These are phyloP conservation scores for Anarsia innoxiella DNA, from an alignment of 2,888 invertebrate genomes.

Conservation along the genomic window DNA sequence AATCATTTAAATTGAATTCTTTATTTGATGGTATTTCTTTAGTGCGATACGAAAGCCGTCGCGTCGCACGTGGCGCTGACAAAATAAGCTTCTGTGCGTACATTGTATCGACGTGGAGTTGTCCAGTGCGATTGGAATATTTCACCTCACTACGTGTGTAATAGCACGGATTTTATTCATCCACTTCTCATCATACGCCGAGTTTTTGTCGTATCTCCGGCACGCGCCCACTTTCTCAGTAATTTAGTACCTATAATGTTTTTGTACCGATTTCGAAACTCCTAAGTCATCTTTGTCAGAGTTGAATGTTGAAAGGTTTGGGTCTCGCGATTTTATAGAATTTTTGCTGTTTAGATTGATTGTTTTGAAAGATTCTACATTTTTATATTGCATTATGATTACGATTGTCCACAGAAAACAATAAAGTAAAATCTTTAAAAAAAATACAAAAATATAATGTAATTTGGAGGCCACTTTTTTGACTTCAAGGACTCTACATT, in stretches of 20 bases:
- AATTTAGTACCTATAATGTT: conserved; percentile 49
- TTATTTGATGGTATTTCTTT: no score
- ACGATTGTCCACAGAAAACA: no score
- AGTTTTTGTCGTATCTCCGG: conserved; percentile 54
- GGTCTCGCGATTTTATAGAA: no score
- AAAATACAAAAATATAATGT: no score
- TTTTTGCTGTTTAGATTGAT: no score
- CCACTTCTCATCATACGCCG: conserved; percentile 41
- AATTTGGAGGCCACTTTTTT: neutral
- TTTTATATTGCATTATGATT: no score
- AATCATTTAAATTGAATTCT: no score
- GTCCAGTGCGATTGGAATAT: conserved; percentile 36
- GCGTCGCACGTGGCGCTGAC: conserved; percentile 3
- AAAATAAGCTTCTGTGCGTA: conserved; percentile 54
- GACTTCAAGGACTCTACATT: neutral
- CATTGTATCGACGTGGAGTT: conserved; percentile 57
- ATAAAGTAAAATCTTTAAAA: no score
- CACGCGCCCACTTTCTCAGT: conserved; percentile 70
- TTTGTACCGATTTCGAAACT: conserved; percentile 53
- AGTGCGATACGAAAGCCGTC: no score
- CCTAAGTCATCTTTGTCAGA: conserved; percentile 51
- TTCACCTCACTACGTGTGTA: conserved; percentile 68
- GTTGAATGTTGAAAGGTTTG: no score
- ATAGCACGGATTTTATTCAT: conserved; percentile 69
- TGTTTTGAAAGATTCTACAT: no score